Percentiles rank a stretch among this genome's conserved stretches.
phyloP scores from a whole-genome alignment of 1,140 invertebrate genomes.

The Diorhabda elongata region DNA sequence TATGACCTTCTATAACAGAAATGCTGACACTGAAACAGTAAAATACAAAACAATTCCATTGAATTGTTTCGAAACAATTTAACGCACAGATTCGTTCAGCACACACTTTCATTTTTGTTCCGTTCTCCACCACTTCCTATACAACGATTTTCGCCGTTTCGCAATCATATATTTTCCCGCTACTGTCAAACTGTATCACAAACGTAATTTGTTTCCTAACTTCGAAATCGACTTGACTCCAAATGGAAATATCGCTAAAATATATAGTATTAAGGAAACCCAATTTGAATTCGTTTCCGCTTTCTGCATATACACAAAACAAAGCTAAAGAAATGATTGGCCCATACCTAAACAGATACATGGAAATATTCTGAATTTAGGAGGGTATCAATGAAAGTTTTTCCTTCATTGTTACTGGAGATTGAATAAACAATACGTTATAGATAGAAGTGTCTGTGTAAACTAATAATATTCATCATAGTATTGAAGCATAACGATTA shows the following conservation, averaged over 20 bases:
- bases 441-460: too few relatives aligned
- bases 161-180: constrained; percentile 17
- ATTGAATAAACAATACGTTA: too few relatives aligned
- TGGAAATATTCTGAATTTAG: constrained; percentile 29
- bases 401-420: too few relatives aligned
- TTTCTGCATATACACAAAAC: constrained; percentile 26
- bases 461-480: too few relatives aligned
- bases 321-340: constrained; percentile 24
- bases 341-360: constrained; percentile 30
- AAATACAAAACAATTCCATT: constrained; percentile 3
- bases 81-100: constrained; percentile 4
- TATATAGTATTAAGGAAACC: constrained; percentile 30
- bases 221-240: constrained; percentile 32
- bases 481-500: too few relatives aligned
- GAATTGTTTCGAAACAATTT: constrained; percentile 7
- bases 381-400: too few relatives aligned
- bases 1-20: constrained; percentile 2
- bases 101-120: constrained; percentile 3
- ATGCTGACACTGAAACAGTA: neutral
- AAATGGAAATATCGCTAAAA: constrained; percentile 34
- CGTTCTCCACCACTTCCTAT: neutral
- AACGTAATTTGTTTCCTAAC: constrained; percentile 36
- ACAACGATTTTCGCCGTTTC: constrained; percentile 4
- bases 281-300: constrained; percentile 32
- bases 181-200: constrained; percentile 38